These are phyloP conservation scores for Sapayoa aenigma DNA, from an alignment of 2,113 vertebrate genomes.

Conservation along the genomic window DNA sequence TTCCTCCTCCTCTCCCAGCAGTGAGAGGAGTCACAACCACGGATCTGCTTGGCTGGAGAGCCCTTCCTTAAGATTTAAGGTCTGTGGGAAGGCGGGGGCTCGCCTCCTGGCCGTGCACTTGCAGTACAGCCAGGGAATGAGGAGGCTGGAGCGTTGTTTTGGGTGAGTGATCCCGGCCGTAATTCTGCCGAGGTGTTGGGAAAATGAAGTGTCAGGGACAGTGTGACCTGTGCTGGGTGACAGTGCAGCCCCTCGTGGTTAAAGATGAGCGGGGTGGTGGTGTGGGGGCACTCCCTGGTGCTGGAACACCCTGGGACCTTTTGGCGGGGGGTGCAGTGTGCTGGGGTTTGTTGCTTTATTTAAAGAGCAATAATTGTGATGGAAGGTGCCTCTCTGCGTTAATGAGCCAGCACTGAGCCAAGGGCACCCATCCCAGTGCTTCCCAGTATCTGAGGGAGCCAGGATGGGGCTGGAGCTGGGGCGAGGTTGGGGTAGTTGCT, in stretches of 20 bases:
- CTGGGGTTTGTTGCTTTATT: background rate
- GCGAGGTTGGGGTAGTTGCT: background rate
- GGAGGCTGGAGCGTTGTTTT: background rate
- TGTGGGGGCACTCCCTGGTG: accelerated
- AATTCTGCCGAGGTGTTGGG: accelerated
- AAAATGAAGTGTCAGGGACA: accelerated
- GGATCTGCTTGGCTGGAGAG: accelerated
- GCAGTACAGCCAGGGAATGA: background rate
- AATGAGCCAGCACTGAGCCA: background rate
- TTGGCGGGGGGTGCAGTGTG: accelerated
- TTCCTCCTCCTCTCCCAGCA: background rate
- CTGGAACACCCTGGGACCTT: background rate
- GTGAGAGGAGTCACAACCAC: accelerated
- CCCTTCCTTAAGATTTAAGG: background rate
- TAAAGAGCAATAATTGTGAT: too few species aligned
- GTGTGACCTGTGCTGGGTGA: accelerated
- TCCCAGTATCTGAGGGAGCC: accelerated
- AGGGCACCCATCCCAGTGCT: accelerated
- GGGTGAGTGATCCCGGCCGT: background rate
- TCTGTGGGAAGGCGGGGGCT: accelerated
- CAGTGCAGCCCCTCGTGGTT: accelerated
- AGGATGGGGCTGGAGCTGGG: background rate
- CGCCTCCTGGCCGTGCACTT: accelerated
- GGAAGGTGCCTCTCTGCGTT: background rate
- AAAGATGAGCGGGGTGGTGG: accelerated